Conservation (phyloP, 2,113 vertebrate species). For the Furnarius figulus region DNA sequence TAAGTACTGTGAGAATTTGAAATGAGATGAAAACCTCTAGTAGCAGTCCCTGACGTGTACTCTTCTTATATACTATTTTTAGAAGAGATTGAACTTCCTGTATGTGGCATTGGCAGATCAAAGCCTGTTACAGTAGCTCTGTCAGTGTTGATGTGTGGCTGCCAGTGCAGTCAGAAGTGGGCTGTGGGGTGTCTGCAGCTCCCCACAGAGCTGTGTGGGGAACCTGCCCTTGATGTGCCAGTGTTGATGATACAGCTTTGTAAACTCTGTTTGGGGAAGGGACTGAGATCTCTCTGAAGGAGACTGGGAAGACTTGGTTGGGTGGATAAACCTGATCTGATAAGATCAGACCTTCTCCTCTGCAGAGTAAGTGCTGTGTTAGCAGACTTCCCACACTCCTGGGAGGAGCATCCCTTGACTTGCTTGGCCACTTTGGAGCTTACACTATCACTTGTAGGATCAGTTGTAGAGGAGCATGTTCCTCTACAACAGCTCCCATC, state of each 20-base stretch:
- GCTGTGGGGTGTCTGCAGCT: neutral
- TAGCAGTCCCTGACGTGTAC: neutral
- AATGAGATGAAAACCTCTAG: neutral
- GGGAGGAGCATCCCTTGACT: neutral
- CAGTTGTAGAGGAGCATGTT: neutral
- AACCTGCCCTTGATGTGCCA: neutral
- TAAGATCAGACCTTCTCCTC: conserved; percentile 33
- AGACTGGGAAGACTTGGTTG: neutral
- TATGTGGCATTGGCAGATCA: neutral
- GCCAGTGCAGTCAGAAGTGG: neutral
- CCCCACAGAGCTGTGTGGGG: neutral
- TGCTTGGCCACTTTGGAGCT: neutral
- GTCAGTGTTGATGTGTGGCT: neutral
- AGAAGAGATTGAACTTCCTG: neutral
- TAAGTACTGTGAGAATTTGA: neutral
- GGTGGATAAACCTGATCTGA: neutral
- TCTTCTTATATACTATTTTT: neutral
- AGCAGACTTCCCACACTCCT: neutral
- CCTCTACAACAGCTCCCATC: neutral
- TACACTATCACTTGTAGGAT: neutral
- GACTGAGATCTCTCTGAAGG: neutral
- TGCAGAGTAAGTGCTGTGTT: neutral
- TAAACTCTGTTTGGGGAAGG: neutral
- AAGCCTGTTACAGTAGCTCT: neutral
- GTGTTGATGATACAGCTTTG: neutral